Percentiles rank a stretch among this genome's conserved stretches.
phyloP scores from a whole-genome alignment of 2,113 vertebrate genomes.

The Crypturellus undulatus region DNA sequence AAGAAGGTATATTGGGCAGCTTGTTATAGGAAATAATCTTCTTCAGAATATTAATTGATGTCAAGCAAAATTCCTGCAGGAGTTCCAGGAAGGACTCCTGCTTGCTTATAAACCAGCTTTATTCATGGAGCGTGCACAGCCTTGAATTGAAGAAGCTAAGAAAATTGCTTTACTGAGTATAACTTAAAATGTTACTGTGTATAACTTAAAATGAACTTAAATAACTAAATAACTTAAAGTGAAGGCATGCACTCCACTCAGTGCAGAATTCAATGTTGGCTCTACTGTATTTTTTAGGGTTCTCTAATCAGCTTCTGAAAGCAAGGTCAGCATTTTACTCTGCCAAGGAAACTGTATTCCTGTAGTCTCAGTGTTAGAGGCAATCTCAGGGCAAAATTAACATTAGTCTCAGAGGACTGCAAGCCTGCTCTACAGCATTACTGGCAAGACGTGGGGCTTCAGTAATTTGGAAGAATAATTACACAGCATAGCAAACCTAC shows the following conservation, averaged over 20 bases:
- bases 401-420: neutral
- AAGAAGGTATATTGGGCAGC: rapidly evolving
- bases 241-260: neutral
- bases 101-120: neutral
- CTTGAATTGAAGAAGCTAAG: neutral
- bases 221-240: too few relatives aligned
- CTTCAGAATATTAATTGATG: neutral
- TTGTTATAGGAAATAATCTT: neutral
- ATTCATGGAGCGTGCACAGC: neutral
- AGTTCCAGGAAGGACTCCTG: neutral
- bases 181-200: neutral
- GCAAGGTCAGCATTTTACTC: neutral
- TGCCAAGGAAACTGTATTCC: neutral
- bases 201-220: neutral
- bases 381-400: neutral
- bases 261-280: neutral
- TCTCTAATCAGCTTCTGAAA: neutral
- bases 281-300: neutral
- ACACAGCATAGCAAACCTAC: neutral
- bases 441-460: neutral
- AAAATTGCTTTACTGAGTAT: neutral
- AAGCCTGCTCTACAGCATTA: neutral
- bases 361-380: neutral
- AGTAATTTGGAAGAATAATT: neutral
- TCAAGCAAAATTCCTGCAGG: neutral